phyloP scores from a whole-genome alignment of 2,113 vertebrate genomes.

The Silurus asotus region DNA sequence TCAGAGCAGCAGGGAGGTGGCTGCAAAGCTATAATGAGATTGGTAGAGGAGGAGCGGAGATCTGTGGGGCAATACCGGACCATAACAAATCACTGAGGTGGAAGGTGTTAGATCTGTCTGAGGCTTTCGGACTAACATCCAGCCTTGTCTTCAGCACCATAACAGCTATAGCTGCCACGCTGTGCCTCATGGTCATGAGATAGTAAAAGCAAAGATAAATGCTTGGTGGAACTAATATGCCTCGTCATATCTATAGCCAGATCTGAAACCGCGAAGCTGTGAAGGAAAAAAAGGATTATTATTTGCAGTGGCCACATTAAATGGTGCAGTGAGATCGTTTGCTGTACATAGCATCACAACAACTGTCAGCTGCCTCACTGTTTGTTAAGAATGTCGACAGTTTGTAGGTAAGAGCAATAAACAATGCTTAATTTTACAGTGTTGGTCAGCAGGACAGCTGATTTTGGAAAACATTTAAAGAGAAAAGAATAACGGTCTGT shows the following conservation, averaged over 20 bases:
- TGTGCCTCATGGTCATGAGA: conserved; percentile 35
- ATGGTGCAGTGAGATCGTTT: conserved; percentile 10
- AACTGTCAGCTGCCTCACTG: neutral
- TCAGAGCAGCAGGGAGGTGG: conserved; percentile 21
- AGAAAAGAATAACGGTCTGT: conserved; percentile 17
- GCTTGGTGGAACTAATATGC: conserved; percentile 42
- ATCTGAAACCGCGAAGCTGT: conserved; percentile 28
- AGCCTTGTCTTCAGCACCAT: conserved; percentile 11
- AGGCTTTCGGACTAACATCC: conserved; percentile 10
- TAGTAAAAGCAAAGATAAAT: conserved; percentile 39
- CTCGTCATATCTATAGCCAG: conserved; percentile 33
- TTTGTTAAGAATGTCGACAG: neutral
- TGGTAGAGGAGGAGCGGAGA: conserved; percentile 50
- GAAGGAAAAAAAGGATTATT: conserved; percentile 34
- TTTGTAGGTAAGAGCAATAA: neutral
- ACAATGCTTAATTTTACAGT: neutral
- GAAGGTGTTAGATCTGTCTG: conserved; percentile 27
- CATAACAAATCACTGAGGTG: conserved; percentile 37
- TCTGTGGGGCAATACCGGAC: conserved; percentile 29
- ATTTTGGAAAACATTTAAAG: conserved; percentile 17
- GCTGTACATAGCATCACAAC: conserved; percentile 2
- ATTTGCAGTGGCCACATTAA: conserved; percentile 36
- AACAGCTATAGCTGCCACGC: conserved; percentile 31
- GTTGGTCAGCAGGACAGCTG: neutral
- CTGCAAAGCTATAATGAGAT: conserved; percentile 30